Base-by-base conservation (phyloP, 2,888 invertebrate genomes). In the Aphidoletes aphidimyza region DNA sequence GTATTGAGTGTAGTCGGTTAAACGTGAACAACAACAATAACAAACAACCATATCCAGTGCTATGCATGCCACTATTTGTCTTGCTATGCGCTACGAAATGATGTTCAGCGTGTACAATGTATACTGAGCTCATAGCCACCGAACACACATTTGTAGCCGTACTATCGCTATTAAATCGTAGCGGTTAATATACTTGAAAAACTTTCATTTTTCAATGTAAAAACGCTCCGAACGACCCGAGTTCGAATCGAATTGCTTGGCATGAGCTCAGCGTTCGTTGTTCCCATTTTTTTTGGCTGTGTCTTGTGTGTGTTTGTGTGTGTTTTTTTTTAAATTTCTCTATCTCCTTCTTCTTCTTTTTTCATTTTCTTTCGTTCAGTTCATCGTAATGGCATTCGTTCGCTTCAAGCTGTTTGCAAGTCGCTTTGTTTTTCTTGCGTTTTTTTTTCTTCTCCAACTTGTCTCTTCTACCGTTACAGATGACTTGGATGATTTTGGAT, bases 181-280 rank as follows among this genome's bases (percentile, higher is more conserved):
- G 81, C 81, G 81, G 69, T 69, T 30, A 30, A 69, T 30, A 37
- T 81, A 37, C 81, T 81, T 81, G 37, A 39, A 42, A 42, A 83
- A 83, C 83, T 83, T 83, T 83, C 83, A 83, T 83, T 83, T 83
- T 83, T 83, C 83, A 83, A 83, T 83, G 83, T 42, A 42, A 83
- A 26, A 83, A n/a, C n/a, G 81, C 81, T 36, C 36, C 36, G 78
- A 78, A 36, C 78, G 78, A 0, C 37, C 37, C n/a, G n/a, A n/a
- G 81, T 81, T 81, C 54, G 69, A 69, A 69, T 30, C 34, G 69
- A 69, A 69, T 54, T 69, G 54, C 69, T 69, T 69, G 34, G 34
- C 69, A 26, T 54, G 54, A 54, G 54, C 54, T 54, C 54, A 54
- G 81, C 81, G 81, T 81, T 81, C 81, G 39, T 81, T 81, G 81